Percentiles rank a stretch among this genome's conserved stretches.
Conservation (phyloP, 2,888 invertebrate species). For the Lasioglossum calceatum region DNA sequence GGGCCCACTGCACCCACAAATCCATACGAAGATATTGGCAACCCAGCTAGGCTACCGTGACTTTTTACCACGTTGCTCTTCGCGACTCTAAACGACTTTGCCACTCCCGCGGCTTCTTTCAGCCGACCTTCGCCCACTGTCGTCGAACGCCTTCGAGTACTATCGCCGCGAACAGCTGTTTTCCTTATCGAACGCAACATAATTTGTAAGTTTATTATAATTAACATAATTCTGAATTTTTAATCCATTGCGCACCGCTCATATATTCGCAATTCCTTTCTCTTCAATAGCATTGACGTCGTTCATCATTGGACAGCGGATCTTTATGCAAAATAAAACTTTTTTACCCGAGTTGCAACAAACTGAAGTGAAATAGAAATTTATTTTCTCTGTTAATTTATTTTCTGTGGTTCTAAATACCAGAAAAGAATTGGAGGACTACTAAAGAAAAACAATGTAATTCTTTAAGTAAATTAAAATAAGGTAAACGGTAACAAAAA, state of each 20-base stretch:
- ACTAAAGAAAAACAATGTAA: background rate
- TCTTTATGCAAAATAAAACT: too few species aligned
- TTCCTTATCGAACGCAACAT: background rate
- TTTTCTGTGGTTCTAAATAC: background rate
- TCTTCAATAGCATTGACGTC: background rate
- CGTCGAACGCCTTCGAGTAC: background rate
- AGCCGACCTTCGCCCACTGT: background rate
- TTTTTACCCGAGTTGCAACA: too few species aligned
- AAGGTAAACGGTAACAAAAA: background rate
- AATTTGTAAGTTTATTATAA: background rate
- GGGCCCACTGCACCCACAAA: constrained; percentile 74
- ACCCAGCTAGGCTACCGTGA: constrained; percentile 49
- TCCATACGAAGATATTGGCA: constrained; percentile 76
- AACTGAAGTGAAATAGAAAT: too few species aligned
- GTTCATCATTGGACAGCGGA: too few species aligned
- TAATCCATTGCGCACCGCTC: background rate
- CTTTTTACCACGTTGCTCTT: constrained; percentile 36
- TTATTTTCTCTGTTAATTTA: too few species aligned
- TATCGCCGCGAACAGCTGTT: background rate
- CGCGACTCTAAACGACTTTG: constrained; percentile 42
- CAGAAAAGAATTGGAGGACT: background rate
- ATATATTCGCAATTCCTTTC: background rate
- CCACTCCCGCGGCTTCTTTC: background rate
- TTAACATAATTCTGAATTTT: background rate
- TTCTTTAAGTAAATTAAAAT: background rate